Conservation (phyloP, 2,797 vertebrate genomes). For the Threskiornis aethiopicus region DNA sequence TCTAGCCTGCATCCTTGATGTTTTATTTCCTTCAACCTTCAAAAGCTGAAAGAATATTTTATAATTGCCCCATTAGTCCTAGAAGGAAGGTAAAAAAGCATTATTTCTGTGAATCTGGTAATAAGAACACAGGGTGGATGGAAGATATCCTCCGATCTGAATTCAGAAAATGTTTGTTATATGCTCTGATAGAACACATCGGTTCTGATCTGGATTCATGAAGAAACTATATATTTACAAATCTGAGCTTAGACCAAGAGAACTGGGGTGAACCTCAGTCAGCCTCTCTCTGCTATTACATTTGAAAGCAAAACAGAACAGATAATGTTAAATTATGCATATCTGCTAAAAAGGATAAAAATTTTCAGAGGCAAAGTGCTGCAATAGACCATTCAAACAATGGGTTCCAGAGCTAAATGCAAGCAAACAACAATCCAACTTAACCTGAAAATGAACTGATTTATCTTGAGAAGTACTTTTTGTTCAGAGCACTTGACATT, state of each 20-base stretch:
- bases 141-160: background rate
- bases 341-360: background rate
- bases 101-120: background rate
- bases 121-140: background rate
- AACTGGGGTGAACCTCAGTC: background rate
- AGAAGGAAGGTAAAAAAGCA: background rate
- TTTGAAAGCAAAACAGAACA: background rate
- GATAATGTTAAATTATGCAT: background rate
- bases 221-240: background rate
- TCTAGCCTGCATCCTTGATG: background rate
- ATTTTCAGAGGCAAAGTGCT: background rate
- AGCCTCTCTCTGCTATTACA: background rate
- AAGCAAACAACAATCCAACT: background rate
- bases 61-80: background rate
- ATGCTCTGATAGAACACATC: background rate
- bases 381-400: background rate
- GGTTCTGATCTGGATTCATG: background rate
- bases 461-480: background rate
- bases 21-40: background rate
- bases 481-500: background rate
- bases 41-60: background rate
- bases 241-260: background rate
- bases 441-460: background rate
- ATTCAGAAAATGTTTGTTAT: background rate
- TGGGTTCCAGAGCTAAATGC: background rate